These are phyloP conservation scores for Philereme transversata DNA, from an alignment of 2,888 invertebrate genomes.

Conservation along the genomic window DNA sequence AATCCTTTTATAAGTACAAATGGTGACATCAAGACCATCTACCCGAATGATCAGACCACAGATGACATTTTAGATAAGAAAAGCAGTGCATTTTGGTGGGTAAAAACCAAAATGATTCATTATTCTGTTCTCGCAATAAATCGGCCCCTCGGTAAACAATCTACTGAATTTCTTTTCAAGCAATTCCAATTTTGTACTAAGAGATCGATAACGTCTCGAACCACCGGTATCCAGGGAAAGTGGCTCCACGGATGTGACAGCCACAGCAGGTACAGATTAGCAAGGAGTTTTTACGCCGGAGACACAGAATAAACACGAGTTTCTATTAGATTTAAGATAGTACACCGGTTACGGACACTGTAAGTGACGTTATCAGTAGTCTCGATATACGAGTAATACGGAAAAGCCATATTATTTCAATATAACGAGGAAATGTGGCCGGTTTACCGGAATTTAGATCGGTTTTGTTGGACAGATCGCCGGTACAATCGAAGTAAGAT, in stretches of 20 bases:
- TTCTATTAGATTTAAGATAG: constrained; percentile 27
- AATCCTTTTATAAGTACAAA: too few relatives aligned
- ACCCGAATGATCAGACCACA: too few relatives aligned
- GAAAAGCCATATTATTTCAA: constrained; percentile 40
- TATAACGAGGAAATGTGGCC: constrained; percentile 38
- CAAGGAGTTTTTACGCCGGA: constrained; percentile 14
- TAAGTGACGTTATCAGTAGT: constrained; percentile 38
- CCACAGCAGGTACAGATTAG: constrained; percentile 9
- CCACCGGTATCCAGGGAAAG: constrained; percentile 37
- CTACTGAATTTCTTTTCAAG: not conserved
- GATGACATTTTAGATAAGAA: too few relatives aligned
- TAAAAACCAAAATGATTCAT: too few relatives aligned
- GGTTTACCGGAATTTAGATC: constrained; percentile 31
- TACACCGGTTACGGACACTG: constrained; percentile 29
- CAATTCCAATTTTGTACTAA: constrained; percentile 18
- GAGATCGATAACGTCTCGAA: constrained; percentile 14
- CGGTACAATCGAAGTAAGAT: constrained; percentile 14
- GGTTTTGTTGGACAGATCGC: constrained; percentile 27
- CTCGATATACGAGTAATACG: constrained; percentile 38
- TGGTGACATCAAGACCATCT: too few relatives aligned
- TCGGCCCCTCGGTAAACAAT: too few relatives aligned
- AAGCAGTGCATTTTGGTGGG: too few relatives aligned
- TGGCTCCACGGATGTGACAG: constrained; percentile 38
- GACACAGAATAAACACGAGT: constrained; percentile 13
- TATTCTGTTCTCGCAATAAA: too few relatives aligned